Conservation (phyloP, 2,113 vertebrate species). For the Austrofundulus limnaeus region DNA sequence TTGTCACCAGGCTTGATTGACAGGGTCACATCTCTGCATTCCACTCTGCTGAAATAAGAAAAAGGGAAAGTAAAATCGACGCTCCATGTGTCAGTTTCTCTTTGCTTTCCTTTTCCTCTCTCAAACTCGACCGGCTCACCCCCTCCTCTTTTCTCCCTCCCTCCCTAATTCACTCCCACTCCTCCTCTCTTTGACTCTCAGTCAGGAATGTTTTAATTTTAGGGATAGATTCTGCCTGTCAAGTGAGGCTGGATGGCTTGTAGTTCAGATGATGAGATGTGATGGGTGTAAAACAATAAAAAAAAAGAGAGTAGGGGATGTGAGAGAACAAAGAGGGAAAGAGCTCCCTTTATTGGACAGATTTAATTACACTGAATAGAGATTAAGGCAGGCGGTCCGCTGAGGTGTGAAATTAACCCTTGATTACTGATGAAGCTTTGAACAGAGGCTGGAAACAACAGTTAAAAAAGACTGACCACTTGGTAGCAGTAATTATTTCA, state of each 20-base stretch:
- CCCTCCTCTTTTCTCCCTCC: slow-evolving; percentile 51
- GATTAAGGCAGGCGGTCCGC: slow-evolving; percentile 96
- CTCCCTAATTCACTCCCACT: slow-evolving; percentile 6
- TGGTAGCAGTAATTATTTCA: slow-evolving; percentile 67
- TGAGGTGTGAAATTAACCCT: slow-evolving; percentile 99
- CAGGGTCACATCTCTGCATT: slow-evolving; percentile 99
- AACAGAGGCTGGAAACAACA: slow-evolving; percentile 70
- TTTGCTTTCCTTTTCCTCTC: slow-evolving; percentile 78
- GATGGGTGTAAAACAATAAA: slow-evolving; percentile 95
- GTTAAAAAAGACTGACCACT: slow-evolving; percentile 72
- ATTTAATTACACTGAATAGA: slow-evolving; percentile 99
- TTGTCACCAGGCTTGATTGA: slow-evolving; percentile 98
- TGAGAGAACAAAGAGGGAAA: slow-evolving; percentile 93
- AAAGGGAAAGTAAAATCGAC: slow-evolving; percentile 69
- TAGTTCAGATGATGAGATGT: slow-evolving; percentile 94
- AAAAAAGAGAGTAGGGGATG: slow-evolving; percentile 72
- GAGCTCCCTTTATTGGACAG: slow-evolving; percentile 97
- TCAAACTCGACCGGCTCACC: slow-evolving; percentile 58
- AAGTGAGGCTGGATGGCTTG: slow-evolving; percentile 87
- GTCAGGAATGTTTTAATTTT: slow-evolving; percentile 99
- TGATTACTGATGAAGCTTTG: slow-evolving; percentile 88
- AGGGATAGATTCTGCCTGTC: slow-evolving; percentile 98
- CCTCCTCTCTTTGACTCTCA: slow-evolving; percentile 83
- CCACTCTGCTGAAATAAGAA: slow-evolving; percentile 86
- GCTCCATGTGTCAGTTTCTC: slow-evolving; percentile 87